Percentiles rank a stretch among this genome's conserved stretches.
Evolutionary conservation across 2,797 vertebrate species (phyloP).

Genomic region (Enteromius argenteus): DNA sequence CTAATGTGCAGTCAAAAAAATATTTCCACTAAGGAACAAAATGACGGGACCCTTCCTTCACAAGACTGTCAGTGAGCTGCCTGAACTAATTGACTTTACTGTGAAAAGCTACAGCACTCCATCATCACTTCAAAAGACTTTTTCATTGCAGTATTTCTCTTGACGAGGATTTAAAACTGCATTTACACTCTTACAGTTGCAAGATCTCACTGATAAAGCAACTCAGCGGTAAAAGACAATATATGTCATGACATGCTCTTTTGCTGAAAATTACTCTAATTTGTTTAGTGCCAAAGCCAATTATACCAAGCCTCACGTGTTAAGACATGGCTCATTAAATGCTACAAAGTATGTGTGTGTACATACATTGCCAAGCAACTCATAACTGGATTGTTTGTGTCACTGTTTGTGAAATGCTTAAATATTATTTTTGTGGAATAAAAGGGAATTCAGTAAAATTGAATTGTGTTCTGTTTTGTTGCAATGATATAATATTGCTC

Average conservation of each 20-base stretch:
- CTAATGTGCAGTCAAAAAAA: conserved; percentile 47
- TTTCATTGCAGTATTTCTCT: conserved; percentile 17
- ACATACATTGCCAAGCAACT: conserved; percentile 40
- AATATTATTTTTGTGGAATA: conserved; percentile 41
- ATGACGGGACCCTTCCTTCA: conserved; percentile 22
- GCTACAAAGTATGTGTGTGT: conserved; percentile 10
- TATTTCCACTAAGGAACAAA: conserved; percentile 36
- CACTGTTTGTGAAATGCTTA: conserved; percentile 38
- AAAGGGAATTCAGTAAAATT: conserved; percentile 37
- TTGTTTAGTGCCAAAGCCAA: conserved; percentile 29
- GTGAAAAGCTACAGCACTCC: conserved; percentile 55
- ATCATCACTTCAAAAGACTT: conserved; percentile 47
- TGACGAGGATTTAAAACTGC: conserved; percentile 14
- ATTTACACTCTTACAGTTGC: conserved; percentile 34
- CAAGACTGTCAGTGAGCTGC: conserved; percentile 45
- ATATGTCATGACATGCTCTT: conserved; percentile 36
- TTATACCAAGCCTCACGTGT: conserved; percentile 24
- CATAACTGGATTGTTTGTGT: conserved; percentile 44
- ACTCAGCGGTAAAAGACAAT: neutral
- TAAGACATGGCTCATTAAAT: conserved; percentile 31
- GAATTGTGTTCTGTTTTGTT: conserved; percentile 24
- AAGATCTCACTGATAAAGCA: conserved; percentile 39
- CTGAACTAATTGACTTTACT: conserved; percentile 53
- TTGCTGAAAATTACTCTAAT: conserved; percentile 33
- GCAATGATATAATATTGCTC: neutral